Conservation (phyloP, 2,797 vertebrate genomes). For the Calcarius lapponicus region DNA sequence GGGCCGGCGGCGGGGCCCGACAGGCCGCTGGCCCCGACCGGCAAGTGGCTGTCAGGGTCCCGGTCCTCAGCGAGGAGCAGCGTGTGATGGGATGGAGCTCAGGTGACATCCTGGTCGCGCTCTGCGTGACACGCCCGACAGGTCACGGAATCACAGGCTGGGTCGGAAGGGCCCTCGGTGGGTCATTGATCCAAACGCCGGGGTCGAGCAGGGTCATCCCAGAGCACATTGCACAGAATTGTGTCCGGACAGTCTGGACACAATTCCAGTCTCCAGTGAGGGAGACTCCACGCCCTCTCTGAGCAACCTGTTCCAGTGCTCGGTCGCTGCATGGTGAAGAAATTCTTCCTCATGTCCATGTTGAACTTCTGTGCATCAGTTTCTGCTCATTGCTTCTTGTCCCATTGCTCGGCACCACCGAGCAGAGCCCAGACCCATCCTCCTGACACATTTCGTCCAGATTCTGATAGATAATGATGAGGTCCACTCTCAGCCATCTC, state of each 20-base stretch:
- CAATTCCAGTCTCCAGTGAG: too few species aligned
- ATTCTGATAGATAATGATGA: neutral
- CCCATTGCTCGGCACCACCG: neutral
- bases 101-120: neutral
- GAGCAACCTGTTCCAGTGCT: neutral
- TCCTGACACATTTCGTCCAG: neutral
- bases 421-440: neutral
- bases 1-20: neutral
- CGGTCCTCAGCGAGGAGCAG: neutral
- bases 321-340: neutral
- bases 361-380: neutral
- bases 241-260: too few species aligned
- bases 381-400: neutral
- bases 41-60: too few species aligned
- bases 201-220: neutral
- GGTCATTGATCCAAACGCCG: accelerated
- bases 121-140: neutral
- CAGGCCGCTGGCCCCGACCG: accelerated
- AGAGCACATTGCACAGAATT: neutral
- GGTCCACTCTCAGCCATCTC: neutral
- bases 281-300: neutral
- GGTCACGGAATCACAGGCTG: neutral
- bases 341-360: neutral
- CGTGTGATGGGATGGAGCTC: neutral
- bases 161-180: neutral